A percentile compares a stretch with the other conserved stretches of the same genome.
Evolutionary conservation across 2,113 vertebrate species (phyloP).

Genomic region (Albula goreensis): DNA sequence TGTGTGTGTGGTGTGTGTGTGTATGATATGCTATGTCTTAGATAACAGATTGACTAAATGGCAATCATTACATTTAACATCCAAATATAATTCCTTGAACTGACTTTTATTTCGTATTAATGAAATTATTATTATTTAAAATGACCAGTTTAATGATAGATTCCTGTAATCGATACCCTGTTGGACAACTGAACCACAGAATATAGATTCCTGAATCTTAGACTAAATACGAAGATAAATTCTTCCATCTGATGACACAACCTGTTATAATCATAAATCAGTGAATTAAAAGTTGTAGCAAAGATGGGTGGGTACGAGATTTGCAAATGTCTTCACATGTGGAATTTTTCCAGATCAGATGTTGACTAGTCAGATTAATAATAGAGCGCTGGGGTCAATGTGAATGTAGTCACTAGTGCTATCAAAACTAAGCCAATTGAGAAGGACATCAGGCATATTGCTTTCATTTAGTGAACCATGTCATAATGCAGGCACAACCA

Average conservation of each 20-base stretch:
- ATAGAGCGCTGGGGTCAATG: neutral
- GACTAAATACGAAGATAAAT: neutral
- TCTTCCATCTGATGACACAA: neutral
- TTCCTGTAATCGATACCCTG: no score
- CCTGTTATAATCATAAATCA: neutral
- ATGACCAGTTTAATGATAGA: no score
- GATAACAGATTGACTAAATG: no score
- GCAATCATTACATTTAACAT: no score
- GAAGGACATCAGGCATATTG: neutral
- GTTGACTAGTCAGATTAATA: neutral
- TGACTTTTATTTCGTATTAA: no score
- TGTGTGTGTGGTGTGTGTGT: no score
- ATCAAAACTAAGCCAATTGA: neutral
- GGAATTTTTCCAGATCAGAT: neutral
- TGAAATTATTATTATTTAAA: no score
- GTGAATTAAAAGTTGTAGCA: neutral
- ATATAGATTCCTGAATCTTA: neutral
- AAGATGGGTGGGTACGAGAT: neutral
- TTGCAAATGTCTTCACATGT: neutral
- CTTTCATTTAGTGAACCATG: no score
- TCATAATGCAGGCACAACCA: neutral
- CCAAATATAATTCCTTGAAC: no score
- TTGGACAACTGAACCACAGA: no score
- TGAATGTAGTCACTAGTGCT: neutral
- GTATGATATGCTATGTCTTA: no score